These are phyloP conservation scores for Anhinga anhinga DNA, from an alignment of 2,113 vertebrate genomes.

Conservation along the genomic window DNA sequence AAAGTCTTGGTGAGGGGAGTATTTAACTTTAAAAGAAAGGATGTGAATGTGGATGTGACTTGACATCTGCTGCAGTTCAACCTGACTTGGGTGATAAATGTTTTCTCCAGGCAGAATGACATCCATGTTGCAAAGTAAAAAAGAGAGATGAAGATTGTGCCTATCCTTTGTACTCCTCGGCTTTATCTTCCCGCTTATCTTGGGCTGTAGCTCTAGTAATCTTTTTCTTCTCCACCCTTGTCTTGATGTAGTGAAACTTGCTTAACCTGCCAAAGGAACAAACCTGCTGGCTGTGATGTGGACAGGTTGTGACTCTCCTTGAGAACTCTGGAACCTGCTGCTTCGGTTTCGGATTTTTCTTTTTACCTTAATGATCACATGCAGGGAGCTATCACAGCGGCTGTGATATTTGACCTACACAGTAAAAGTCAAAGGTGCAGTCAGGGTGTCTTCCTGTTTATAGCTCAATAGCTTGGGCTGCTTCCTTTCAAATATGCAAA, in stretches of 20 bases:
- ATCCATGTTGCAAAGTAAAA: conserved; percentile 31
- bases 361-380: background rate
- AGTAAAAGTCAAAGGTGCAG: conserved; percentile 58
- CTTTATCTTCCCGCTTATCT: conserved; percentile 22
- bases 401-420: conserved; percentile 39
- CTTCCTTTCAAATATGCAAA: conserved; percentile 45
- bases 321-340: conserved; percentile 16
- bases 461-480: conserved; percentile 9
- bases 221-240: conserved; percentile 52
- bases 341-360: background rate
- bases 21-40: background rate
- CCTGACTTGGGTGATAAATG: background rate
- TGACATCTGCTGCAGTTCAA: conserved; percentile 20
- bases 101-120: conserved; percentile 12
- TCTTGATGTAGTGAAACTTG: conserved; percentile 27
- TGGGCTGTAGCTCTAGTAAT: conserved; percentile 34
- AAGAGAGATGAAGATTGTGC: conserved; percentile 29
- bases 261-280: conserved; percentile 29
- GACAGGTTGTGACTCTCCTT: background rate
- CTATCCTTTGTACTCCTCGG: conserved; percentile 24
- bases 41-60: background rate
- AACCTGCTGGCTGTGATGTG: conserved; percentile 6
- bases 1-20: background rate
- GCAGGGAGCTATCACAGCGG: background rate
- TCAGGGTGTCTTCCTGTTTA: conserved; percentile 54